Conservation (phyloP, 92 coral and sea anemone species). For the Epizoanthus illoricatus region DNA sequence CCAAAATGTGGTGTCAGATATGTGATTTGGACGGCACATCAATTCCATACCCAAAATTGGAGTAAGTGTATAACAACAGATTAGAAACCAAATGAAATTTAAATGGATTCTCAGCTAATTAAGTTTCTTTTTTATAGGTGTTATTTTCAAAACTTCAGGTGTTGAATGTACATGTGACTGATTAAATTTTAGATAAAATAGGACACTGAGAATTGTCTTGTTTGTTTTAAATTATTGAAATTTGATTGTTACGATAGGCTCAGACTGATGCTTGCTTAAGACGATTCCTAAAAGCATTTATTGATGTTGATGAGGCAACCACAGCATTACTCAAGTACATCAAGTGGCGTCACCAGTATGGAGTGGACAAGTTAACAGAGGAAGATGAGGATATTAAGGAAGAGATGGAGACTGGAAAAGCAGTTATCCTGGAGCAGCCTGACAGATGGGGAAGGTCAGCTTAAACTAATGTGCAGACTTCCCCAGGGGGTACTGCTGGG, state of each 20-base stretch:
- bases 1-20: no score
- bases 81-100: no score
- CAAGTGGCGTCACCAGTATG: constrained; percentile 93
- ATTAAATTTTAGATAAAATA: no score
- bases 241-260: constrained; percentile 46
- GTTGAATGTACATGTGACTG: no score
- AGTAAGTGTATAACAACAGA: no score
- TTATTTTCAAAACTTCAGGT: no score
- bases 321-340: constrained; percentile 78
- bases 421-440: constrained; percentile 75
- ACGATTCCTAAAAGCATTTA: constrained; percentile 83
- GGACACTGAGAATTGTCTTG: no score
- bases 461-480: background rate
- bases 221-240: no score
- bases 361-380: constrained; percentile 78
- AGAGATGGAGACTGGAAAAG: constrained; percentile 83
- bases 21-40: no score
- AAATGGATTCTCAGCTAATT: no score
- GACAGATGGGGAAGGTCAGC: constrained; percentile 85
- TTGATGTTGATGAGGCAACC: constrained; percentile 80
- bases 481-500: background rate
- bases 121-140: no score
- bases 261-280: constrained; percentile 95
- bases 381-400: constrained; percentile 85
- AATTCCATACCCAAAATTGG: no score